Base-by-base conservation (phyloP, 2,888 invertebrate genomes). In the Rhagonycha lutea region DNA sequence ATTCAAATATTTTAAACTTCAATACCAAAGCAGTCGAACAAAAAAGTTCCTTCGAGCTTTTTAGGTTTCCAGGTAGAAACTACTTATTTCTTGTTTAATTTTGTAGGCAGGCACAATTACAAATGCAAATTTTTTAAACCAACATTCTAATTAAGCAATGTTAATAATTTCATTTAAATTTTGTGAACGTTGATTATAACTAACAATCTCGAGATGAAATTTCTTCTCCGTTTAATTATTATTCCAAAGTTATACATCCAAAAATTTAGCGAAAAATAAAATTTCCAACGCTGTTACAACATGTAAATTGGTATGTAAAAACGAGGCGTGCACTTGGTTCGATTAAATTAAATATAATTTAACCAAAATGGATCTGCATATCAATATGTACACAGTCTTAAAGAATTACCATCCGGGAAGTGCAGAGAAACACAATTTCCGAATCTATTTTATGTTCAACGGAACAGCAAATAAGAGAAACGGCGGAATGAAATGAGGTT, bases 391-490 rank as follows among this genome's bases (percentile, higher is more conserved):
- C 14, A 26, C 24, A 65, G 24, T 23, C 26, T 65, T 65, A 26
- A 65, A 65, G 26, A 65, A 65, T 65, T 65, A 65, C 63, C 63
- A 65, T 65, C 63, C 26, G 24, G 26, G 26, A 65, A 24, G 63
- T 65, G 63, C 24, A 65, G 63, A 65, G 63, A 65, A 65, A 65
- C 26, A 18, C 63, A 65, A 65, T 65, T 65, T 65, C 63, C 63
- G 63, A 65, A 65, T 26, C 63, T 65, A 65, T 23, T 65, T 65
- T 65, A 65, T 24, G 63, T 65, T 62, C 26, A 65, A 65, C 23
- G 63, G 63, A 65, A 65, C 63, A 65, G 23, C 63, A 65, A 65
- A 65, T 65, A 65, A 65, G 26, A 65, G 18, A 65, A 65, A 65
- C 14, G 63, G 23, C 2, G 18, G 26, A 24, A 65, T 18, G 63